Percentiles rank a stretch among this genome's conserved stretches.
phyloP scores from a whole-genome alignment of 1,140 invertebrate genomes.

The Leucophenga varia region DNA sequence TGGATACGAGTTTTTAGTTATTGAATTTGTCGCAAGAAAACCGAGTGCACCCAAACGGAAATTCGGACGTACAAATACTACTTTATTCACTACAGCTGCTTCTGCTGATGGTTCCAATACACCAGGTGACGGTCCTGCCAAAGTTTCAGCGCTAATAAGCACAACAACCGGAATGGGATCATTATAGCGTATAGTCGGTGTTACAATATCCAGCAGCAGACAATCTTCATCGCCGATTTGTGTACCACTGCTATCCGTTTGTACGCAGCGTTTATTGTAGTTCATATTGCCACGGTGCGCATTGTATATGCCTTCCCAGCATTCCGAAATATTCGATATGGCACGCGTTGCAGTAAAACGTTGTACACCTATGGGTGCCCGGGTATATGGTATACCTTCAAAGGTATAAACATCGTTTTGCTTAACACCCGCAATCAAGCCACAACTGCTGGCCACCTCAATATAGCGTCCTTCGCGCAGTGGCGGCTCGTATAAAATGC shows the following conservation, averaged over 20 bases:
- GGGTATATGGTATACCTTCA: slow-evolving; percentile 81
- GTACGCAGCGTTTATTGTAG: slow-evolving; percentile 65
- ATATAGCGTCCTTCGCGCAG: slow-evolving; percentile 71
- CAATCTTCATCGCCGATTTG: slow-evolving; percentile 75
- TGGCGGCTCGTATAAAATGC: too few species aligned
- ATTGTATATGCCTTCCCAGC: slow-evolving; percentile 81
- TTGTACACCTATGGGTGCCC: slow-evolving; percentile 68
- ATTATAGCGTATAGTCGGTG: slow-evolving; percentile 71
- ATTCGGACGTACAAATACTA: slow-evolving; percentile 81
- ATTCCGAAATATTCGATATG: slow-evolving; percentile 72
- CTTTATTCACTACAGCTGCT: slow-evolving; percentile 71
- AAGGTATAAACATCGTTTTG: slow-evolving; percentile 79
- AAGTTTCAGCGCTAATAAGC: slow-evolving; percentile 73
- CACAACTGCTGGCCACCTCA: slow-evolving; percentile 74
- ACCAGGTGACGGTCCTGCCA: slow-evolving; percentile 72
- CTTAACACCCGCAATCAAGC: slow-evolving; percentile 72
- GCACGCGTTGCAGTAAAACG: slow-evolving; percentile 77
- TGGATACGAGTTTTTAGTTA: slow-evolving; percentile 70
- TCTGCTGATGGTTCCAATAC: slow-evolving; percentile 65
- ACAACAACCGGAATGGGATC: slow-evolving; percentile 78
- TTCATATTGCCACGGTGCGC: too few species aligned
- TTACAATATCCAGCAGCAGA: slow-evolving; percentile 75
- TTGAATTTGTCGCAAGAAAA: slow-evolving; percentile 70
- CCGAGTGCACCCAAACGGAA: slow-evolving; percentile 77
- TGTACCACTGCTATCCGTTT: slow-evolving; percentile 66